Evolutionary conservation across 1,140 invertebrate species (phyloP).

Genomic region (Macrobrachium rosenbergii): DNA sequence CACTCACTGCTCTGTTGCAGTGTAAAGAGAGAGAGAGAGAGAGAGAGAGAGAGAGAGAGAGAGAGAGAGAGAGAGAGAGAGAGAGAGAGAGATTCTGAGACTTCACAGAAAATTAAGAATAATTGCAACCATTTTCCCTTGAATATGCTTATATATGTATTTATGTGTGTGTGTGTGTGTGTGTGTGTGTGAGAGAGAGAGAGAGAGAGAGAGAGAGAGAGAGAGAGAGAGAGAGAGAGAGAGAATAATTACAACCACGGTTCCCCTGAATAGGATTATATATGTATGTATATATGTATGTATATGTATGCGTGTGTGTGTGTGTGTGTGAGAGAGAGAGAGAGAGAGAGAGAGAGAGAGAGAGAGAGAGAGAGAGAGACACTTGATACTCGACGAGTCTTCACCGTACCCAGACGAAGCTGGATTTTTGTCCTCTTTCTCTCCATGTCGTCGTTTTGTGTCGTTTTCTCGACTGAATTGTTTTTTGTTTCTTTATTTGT

Average conservation of each 20-base stretch:
- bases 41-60: too few species aligned
- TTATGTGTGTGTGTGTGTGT: slow-evolving; percentile 6
- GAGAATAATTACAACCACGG: not conserved
- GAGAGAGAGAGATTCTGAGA: not conserved
- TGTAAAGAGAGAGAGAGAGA: too few species aligned
- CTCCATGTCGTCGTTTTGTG: too few species aligned
- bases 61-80: not conserved
- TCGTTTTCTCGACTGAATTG: too few species aligned
- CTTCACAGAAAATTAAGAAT: not conserved
- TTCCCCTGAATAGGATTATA: not conserved
- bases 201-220: slow-evolving; percentile 5
- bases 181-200: slow-evolving; percentile 14
- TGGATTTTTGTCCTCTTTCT: too few species aligned
- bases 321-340: slow-evolving; percentile 10
- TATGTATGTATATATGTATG: not conserved
- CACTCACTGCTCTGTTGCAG: too few species aligned
- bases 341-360: slow-evolving; percentile 9
- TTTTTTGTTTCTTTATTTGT: too few species aligned
- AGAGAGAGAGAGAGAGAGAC: not conserved
- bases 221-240: not conserved
- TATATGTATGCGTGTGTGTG: slow-evolving; percentile 9
- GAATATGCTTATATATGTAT: not conserved
- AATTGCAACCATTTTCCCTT: not conserved
- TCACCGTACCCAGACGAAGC: too few species aligned
- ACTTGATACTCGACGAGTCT: not conserved